Conservation (phyloP, 92 coral and sea anemone genomes). For the Bergia puertoricense region DNA sequence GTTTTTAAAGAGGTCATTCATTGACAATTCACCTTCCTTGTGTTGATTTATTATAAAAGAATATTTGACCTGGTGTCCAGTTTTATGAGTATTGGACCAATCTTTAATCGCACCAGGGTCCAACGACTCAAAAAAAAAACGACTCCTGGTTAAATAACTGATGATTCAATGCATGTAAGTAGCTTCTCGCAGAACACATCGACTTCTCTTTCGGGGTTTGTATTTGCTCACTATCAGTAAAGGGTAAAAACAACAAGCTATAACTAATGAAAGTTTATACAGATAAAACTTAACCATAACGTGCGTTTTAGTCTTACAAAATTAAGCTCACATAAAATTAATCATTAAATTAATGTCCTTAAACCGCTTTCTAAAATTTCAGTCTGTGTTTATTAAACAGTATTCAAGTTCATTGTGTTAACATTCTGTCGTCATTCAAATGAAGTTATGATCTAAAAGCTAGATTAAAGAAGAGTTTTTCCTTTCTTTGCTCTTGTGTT, state of each 20-base stretch:
- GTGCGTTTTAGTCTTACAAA: background rate
- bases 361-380: background rate
- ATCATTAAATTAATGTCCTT: background rate
- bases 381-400: background rate
- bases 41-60: background rate
- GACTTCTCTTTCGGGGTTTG: slow-evolving; percentile 3
- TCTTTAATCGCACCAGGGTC: background rate
- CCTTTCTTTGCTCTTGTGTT: slow-evolving; percentile 30
- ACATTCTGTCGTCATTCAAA: background rate
- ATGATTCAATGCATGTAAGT: background rate
- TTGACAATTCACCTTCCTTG: background rate
- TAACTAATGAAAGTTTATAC: background rate
- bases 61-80: background rate
- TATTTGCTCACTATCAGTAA: background rate
- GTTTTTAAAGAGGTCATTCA: too few species aligned
- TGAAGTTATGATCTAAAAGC: background rate
- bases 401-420: background rate
- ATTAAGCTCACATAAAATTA: background rate
- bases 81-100: background rate
- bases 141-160: background rate
- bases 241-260: slow-evolving; percentile 6
- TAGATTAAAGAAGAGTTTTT: slow-evolving; percentile 20
- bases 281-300: slow-evolving; percentile 14
- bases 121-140: background rate
- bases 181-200: slow-evolving; percentile 40